A percentile compares a stretch with the other conserved stretches of the same genome.
phyloP scores from a whole-genome alignment of 1,140 invertebrate species.

The Drosophila kanapiae region DNA sequence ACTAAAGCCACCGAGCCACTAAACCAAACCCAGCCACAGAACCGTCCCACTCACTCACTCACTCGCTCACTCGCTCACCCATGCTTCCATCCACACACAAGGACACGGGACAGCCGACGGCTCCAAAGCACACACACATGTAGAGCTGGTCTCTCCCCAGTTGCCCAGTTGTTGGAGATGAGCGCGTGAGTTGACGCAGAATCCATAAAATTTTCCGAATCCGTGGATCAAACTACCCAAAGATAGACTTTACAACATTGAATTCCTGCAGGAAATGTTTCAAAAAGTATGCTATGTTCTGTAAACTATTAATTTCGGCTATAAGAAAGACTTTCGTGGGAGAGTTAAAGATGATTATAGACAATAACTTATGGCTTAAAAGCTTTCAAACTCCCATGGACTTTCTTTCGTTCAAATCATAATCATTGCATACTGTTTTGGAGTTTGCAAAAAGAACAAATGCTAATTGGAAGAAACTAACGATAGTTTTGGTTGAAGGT shows the following conservation, averaged over 20 bases:
- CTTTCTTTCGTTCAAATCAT: background rate
- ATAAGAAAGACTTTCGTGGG: too few relatives aligned
- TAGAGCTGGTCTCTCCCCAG: background rate
- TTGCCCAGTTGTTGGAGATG: conserved; percentile 26
- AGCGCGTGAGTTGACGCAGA: conserved; percentile 13
- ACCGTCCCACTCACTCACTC: background rate
- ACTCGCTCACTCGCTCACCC: conserved; percentile 1
- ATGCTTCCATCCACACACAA: conserved; percentile 14
- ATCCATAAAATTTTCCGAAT: background rate
- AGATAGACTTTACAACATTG: background rate
- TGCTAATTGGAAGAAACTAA: too few relatives aligned
- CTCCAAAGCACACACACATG: conserved; percentile 3
- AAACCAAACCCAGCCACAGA: conserved; percentile 31
- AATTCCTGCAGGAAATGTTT: background rate
- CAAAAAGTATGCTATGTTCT: background rate
- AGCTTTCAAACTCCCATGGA: too few relatives aligned
- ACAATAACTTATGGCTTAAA: too few relatives aligned
- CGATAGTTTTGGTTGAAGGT: too few relatives aligned
- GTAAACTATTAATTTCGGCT: too few relatives aligned
- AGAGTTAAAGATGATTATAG: too few relatives aligned
- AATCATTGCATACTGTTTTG: background rate
- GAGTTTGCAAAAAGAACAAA: background rate
- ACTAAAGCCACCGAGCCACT: conserved; percentile 27
- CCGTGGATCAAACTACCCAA: background rate
- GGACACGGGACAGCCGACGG: conserved; percentile 2